Evolutionary conservation across 2,888 invertebrate genomes (phyloP), one percentile per base, ranked within the genome.

Genomic region (Nyleta sp.): DNA sequence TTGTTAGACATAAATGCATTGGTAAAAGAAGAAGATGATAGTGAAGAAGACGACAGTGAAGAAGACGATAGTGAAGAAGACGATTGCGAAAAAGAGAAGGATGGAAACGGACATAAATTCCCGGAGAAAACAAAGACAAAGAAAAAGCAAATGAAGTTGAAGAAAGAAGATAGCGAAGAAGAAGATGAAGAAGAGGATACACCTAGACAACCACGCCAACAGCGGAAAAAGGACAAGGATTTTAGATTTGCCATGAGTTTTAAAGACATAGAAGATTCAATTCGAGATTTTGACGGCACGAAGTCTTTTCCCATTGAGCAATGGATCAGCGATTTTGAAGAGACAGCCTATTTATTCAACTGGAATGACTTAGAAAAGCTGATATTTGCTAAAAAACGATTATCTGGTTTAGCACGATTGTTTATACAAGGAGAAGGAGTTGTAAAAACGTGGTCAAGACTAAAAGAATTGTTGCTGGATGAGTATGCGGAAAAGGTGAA

Each of bases 251-350:
- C 65, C 0, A 35, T 67, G 46, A 53, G n/a, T 55, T 67, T 70
- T 31, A 52, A 18, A 17, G 62, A 75, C 15, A 20, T 76, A 4
- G 67, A 67, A 35, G 55, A 55, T 15, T 55, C 42, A 1, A 67
- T 55, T 13, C 53, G 22, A 24, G 7, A 13, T 2, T 55, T 67
- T 24, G 55, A 67, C 5, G 55, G 67, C 22, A 3, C 8, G 11
- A 11, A 7, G 1, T 10, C 33, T 1, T 35, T 44, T 33, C 28
- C 44, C 0, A n/a, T 67, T 3, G 67, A 67, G 15, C 31, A 35
- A 31, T 84, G 80, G 81, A 20, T 82, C 0, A 20, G 44, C 0
- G 73, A 81, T 5, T 81, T 83, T 15, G 83, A 84, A 17, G 81
- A 84, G 38, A 80, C 65, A 10, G 60, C 77, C 2, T 46, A 13